These are phyloP conservation scores for Fopius arisanus DNA, from an alignment of 1,140 invertebrate species.

Conservation along the genomic window DNA sequence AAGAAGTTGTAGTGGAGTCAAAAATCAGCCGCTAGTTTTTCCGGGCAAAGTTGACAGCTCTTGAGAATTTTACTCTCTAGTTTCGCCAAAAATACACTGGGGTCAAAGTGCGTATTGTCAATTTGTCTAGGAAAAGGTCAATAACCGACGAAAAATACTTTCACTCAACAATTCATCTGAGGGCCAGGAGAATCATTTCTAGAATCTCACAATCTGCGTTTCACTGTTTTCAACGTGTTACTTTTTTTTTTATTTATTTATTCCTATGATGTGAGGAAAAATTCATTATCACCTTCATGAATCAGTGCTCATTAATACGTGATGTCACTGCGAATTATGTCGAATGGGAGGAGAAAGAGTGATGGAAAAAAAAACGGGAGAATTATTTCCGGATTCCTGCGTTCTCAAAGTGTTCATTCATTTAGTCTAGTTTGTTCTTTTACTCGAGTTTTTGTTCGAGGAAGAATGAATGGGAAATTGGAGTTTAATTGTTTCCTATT, in stretches of 20 bases:
- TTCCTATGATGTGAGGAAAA: background rate
- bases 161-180: background rate
- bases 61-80: background rate
- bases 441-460: background rate
- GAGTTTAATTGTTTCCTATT: background rate
- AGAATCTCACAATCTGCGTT: no score
- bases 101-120: background rate
- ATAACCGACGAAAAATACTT: background rate
- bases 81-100: background rate
- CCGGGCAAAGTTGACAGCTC: background rate
- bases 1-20: background rate
- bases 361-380: background rate
- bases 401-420: background rate
- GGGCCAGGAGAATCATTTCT: background rate
- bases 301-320: background rate
- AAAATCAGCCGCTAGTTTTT: background rate
- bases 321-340: background rate
- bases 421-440: background rate
- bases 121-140: background rate
- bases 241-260: background rate
- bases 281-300: background rate
- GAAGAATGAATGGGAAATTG: background rate
- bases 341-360: background rate
- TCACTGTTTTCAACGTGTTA: background rate
- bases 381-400: background rate